phyloP scores from a whole-genome alignment of 2,888 invertebrate species.

The Pinctada fucata region DNA sequence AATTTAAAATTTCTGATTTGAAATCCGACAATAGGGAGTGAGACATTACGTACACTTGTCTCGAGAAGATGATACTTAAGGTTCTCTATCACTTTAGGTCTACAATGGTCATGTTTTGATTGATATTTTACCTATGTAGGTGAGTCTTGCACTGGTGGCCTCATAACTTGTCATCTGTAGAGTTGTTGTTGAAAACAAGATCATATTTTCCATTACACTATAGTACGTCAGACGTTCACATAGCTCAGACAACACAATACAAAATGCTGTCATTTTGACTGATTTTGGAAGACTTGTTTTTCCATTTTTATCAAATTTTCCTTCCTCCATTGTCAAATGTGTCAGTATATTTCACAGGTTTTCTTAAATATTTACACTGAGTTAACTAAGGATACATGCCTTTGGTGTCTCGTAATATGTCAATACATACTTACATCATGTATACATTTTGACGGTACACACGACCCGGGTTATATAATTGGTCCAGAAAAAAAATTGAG shows the following conservation, averaged over 20 bases:
- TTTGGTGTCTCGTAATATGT: no score
- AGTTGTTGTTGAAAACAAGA: constrained; percentile 63
- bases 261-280: constrained; percentile 34
- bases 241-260: constrained; percentile 62
- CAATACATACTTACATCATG: no score
- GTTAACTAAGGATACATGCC: no score
- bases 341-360: background rate
- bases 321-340: background rate
- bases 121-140: constrained; percentile 60
- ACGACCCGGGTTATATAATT: no score
- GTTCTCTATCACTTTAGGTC: background rate
- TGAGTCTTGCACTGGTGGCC: constrained; percentile 58
- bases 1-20: no score
- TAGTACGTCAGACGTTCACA: constrained; percentile 69
- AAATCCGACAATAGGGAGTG: no score
- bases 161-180: constrained; percentile 56
- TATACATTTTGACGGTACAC: no score
- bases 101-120: background rate
- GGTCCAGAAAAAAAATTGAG: no score
- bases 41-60: no score
- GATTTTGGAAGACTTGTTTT: background rate
- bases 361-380: no score
- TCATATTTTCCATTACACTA: constrained; percentile 66
- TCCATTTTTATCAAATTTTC: background rate
- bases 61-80: no score